Evolutionary conservation across 2,888 invertebrate species (phyloP).

Genomic region (Allacma fusca): DNA sequence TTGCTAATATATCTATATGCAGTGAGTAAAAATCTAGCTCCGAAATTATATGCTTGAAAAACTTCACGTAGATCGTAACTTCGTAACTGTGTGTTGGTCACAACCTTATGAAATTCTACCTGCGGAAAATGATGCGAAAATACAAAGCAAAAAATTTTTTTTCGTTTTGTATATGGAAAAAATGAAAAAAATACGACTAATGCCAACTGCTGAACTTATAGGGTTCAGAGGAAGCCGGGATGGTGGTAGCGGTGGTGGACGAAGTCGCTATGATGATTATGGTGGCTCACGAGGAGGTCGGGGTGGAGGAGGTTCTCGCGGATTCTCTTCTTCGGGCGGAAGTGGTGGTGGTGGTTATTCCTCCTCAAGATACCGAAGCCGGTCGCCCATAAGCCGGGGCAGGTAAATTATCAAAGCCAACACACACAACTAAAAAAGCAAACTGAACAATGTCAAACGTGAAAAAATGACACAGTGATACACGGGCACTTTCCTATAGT

Average conservation of each 20-base stretch:
- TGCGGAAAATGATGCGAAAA: not conserved
- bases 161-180: slow-evolving; percentile 14
- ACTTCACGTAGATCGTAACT: slow-evolving; percentile 43
- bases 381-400: slow-evolving; percentile 68
- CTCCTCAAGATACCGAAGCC: slow-evolving; percentile 68
- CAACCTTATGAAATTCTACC: not conserved
- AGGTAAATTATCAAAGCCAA: slow-evolving; percentile 64
- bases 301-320: slow-evolving; percentile 52
- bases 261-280: slow-evolving; percentile 51
- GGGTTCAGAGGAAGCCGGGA: slow-evolving; percentile 64
- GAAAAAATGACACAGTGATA: slow-evolving; percentile 26
- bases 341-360: slow-evolving; percentile 63
- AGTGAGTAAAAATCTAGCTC: not conserved
- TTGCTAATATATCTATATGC: not conserved
- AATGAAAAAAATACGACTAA: slow-evolving; percentile 24
- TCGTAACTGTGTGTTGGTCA: slow-evolving; percentile 36
- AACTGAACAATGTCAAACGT: slow-evolving; percentile 15
- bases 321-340: slow-evolving; percentile 61
- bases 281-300: slow-evolving; percentile 44
- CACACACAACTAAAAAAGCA: slow-evolving; percentile 16
- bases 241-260: slow-evolving; percentile 63
- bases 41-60: not conserved
- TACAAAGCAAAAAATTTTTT: slow-evolving; percentile 9
- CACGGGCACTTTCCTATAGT: slow-evolving; percentile 41
- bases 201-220: slow-evolving; percentile 40